Percentiles rank a stretch among this genome's conserved stretches.
Conservation (phyloP, 2,797 vertebrate species). For the Malacoraja senta region DNA sequence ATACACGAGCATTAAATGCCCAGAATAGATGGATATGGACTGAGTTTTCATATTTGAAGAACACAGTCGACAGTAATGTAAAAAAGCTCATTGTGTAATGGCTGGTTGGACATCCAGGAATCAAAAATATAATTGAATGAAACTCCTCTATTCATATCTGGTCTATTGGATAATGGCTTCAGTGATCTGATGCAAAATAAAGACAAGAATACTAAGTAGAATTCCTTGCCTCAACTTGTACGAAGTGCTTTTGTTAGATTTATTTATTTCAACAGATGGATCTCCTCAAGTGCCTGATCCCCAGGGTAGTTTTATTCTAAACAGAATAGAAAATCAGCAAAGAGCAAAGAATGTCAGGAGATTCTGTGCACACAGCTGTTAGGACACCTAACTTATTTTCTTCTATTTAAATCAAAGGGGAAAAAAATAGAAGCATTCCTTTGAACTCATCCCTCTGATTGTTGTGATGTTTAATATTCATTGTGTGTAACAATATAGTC, state of each 20-base stretch:
- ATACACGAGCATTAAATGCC: conserved; percentile 17
- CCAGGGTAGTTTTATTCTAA: not conserved
- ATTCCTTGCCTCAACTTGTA: not conserved
- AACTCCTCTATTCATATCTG: conserved; percentile 7
- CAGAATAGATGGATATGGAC: not conserved
- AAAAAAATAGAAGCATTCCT: not conserved
- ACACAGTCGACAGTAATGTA: not conserved
- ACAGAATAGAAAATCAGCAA: not conserved
- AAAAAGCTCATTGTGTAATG: not conserved
- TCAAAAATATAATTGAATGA: not conserved
- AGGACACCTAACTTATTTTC: not conserved
- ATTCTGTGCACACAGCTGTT: not conserved
- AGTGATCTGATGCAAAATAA: not conserved
- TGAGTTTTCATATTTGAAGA: not conserved
- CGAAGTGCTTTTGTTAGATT: not conserved
- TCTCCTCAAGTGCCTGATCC: not conserved
- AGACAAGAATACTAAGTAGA: not conserved
- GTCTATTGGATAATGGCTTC: not conserved
- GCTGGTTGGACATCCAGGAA: not conserved
- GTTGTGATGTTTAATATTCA: not conserved
- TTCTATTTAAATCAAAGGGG: not conserved
- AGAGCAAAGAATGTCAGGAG: not conserved
- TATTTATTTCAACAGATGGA: not conserved
- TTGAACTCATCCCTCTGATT: not conserved
- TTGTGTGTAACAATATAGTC: not conserved